A percentile compares a stretch with the other conserved stretches of the same genome.
These are phyloP conservation scores for Cepaea nemoralis DNA, from an alignment of 1,140 invertebrate genomes.

Conservation along the genomic window DNA sequence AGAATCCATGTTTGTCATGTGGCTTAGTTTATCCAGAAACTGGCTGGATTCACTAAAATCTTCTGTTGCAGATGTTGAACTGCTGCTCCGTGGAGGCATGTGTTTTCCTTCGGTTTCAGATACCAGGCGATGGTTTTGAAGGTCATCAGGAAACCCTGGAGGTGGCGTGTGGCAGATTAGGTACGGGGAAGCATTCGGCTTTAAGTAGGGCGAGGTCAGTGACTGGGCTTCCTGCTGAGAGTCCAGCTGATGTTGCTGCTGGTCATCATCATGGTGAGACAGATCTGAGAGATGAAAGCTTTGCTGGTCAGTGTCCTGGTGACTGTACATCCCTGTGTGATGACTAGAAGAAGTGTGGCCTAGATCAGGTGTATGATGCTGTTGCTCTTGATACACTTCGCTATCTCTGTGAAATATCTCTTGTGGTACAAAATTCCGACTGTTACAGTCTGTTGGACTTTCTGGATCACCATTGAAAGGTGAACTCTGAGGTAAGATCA, in stretches of 20 bases:
- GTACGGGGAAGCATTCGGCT: neutral
- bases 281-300: neutral
- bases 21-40: neutral
- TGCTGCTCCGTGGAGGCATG: no score
- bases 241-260: neutral
- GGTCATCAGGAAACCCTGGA: neutral
- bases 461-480: neutral
- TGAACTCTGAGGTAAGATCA: neutral
- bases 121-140: no score
- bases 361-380: neutral
- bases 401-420: no score
- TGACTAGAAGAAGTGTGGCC: neutral
- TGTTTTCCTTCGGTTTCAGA: no score
- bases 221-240: neutral
- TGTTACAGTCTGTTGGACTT: neutral
- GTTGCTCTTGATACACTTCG: neutral
- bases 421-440: neutral
- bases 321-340: neutral
- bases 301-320: neutral
- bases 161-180: neutral
- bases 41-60: neutral
- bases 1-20: neutral
- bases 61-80: neutral
- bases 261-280: neutral
- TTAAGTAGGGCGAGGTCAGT: neutral